phyloP scores from a whole-genome alignment of 1,140 invertebrate species.

The Nephila pilipes region DNA sequence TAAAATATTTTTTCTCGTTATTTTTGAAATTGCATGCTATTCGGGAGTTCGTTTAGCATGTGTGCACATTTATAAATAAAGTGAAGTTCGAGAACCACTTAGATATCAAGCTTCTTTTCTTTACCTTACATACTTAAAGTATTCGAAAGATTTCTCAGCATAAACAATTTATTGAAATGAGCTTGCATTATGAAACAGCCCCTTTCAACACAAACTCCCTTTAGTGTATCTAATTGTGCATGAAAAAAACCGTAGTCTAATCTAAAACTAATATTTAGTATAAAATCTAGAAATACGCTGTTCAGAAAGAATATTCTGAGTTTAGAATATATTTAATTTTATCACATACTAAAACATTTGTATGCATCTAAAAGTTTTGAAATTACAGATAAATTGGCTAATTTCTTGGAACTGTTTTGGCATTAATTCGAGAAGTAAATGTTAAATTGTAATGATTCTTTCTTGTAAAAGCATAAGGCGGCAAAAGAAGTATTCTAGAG shows the following conservation, averaged over 20 bases:
- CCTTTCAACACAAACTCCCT: neutral
- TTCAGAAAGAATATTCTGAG: too few species aligned
- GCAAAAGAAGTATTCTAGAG: too few species aligned
- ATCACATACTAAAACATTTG: too few species aligned
- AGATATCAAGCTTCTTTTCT: neutral
- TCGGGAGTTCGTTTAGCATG: neutral
- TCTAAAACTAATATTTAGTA: too few species aligned
- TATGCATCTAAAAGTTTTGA: too few species aligned
- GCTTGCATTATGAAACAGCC: neutral
- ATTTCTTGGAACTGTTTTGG: too few species aligned
- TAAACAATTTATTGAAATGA: neutral
- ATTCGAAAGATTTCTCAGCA: neutral
- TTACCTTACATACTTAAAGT: neutral
- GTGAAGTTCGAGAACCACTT: neutral
- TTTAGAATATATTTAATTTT: too few species aligned
- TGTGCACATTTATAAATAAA: constrained; percentile 52
- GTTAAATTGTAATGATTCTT: too few species aligned
- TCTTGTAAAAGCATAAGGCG: too few species aligned
- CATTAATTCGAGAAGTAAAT: too few species aligned
- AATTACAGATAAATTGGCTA: too few species aligned
- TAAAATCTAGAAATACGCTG: too few species aligned
- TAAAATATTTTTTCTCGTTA: neutral
- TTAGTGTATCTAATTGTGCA: neutral
- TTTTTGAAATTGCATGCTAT: neutral
- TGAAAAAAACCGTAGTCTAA: neutral